Evolutionary conservation across 2,888 invertebrate species (phyloP), one percentile per base, ranked within the genome.

Genomic region (Eupsilia transversa): DNA sequence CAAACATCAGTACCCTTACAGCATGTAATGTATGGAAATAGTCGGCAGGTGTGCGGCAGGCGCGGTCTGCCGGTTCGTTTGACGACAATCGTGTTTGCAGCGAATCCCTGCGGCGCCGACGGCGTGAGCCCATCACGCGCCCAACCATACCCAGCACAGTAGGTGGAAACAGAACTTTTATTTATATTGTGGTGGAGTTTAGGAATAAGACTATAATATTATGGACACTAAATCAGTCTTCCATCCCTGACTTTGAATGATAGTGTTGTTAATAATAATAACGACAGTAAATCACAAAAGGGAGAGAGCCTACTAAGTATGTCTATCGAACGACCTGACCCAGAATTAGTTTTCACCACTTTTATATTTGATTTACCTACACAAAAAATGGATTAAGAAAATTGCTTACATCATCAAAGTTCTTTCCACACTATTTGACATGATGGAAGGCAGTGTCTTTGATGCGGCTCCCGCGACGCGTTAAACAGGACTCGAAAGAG

Each of bases 71-170:
- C 91, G 96, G 93, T 96, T 96, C 95, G 94, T 96, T 96, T 96
- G 92, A 88, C 90, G 87, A 93, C 94, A 96, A 96, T 96, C 94
- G 93, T 89, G 92, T 95, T 94, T 93, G 93, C 86, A 91, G 92
- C 87, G 90, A 88, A 90, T 88, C 93, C 91, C 93, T 89, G 91
- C 91, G 88, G 93, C 87, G 89, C 89, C 90, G 84, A 75, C 84
- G 90, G 91, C 88, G 91, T 82, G 85, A 80, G 82, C 82, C 74
- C 82, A 83, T 77, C 84, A 77, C 88, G 82, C 86, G 83, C 86
- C 85, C 86, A 84, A 80, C 87, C 73, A 77, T 83, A 79, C 64
- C 71, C 71, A 30, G 68, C 41, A 59, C 38, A 27, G 1, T 84
- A 74, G 77, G 78, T 90, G 89, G 91, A 92, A 74, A 66, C 35